phyloP scores from a whole-genome alignment of 2,113 vertebrate species.

The Atrichornis clamosus region DNA sequence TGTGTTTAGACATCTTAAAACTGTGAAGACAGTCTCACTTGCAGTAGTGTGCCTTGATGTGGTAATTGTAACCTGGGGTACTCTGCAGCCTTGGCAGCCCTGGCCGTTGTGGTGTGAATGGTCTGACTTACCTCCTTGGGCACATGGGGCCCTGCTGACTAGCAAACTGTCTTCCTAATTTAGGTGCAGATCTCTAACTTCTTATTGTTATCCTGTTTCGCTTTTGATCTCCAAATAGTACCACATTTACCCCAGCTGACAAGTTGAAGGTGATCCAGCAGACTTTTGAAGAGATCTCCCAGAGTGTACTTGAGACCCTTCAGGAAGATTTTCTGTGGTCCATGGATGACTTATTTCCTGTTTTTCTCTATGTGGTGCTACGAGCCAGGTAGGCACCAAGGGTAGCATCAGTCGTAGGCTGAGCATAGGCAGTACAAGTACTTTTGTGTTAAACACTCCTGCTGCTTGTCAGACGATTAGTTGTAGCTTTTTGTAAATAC shows the following conservation, averaged over 20 bases:
- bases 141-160: fast-evolving
- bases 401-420: background rate
- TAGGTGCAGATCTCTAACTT: background rate
- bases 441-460: background rate
- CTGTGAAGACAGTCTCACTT: background rate
- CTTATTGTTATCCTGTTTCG: background rate
- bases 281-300: constrained; percentile 97
- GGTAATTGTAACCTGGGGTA: background rate
- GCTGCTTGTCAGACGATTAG: background rate
- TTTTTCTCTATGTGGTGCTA: constrained; percentile 97
- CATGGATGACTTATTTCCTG: constrained; percentile 98
- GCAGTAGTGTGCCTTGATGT: background rate
- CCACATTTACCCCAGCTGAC: constrained; percentile 95
- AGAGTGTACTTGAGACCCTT: constrained; percentile 86
- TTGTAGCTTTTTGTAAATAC: background rate
- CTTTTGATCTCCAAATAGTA: constrained; percentile 74
- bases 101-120: background rate
- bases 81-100: background rate
- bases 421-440: background rate
- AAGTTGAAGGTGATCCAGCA: constrained; percentile 97
- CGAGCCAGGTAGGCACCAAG: constrained; percentile 83
- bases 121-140: background rate
- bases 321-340: constrained; percentile 97
- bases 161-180: background rate
- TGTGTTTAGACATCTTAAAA: background rate